A percentile compares a stretch with the other conserved stretches of the same genome.
These are phyloP conservation scores for Caenorhabditis parvicauda DNA, from an alignment of 2,888 invertebrate species.

Conservation along the genomic window DNA sequence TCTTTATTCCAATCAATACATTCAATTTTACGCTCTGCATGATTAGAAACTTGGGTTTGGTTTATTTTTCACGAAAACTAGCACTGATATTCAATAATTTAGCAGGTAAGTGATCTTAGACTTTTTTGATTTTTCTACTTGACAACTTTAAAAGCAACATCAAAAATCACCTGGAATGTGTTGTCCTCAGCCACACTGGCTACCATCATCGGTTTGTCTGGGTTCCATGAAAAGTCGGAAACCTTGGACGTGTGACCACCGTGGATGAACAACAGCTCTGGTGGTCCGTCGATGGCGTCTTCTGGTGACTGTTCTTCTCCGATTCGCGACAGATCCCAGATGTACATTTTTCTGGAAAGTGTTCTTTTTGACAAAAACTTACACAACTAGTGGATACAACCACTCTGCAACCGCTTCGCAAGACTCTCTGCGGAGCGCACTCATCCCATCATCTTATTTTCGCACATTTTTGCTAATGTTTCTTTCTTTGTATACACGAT, in stretches of 20 bases:
- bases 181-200: slow-evolving; percentile 99
- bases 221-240: slow-evolving; percentile 99
- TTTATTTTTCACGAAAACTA: too few relatives aligned
- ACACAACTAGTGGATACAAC: neutral
- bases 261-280: slow-evolving; percentile 77
- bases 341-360: slow-evolving; percentile 75
- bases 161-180: slow-evolving; percentile 92
- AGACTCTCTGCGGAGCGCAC: too few relatives aligned
- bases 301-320: slow-evolving; percentile 97
- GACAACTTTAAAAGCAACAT: neutral
- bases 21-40: too few relatives aligned
- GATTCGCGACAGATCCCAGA: slow-evolving; percentile 99
- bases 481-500: too few relatives aligned
- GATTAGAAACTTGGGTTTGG: too few relatives aligned
- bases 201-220: slow-evolving; percentile 99
- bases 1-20: too few relatives aligned
- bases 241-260: slow-evolving; percentile 99
- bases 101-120: too few relatives aligned
- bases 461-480: too few relatives aligned
- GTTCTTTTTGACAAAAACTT: neutral
- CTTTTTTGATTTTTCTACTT: too few relatives aligned
- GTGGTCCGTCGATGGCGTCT: slow-evolving; percentile 76
- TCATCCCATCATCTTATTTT: too few relatives aligned
- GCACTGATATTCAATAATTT: too few relatives aligned
- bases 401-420: neutral